Percentiles rank a stretch among this genome's conserved stretches.
Conservation (phyloP, 2,113 vertebrate genomes). For the Archocentrus centrarchus region DNA sequence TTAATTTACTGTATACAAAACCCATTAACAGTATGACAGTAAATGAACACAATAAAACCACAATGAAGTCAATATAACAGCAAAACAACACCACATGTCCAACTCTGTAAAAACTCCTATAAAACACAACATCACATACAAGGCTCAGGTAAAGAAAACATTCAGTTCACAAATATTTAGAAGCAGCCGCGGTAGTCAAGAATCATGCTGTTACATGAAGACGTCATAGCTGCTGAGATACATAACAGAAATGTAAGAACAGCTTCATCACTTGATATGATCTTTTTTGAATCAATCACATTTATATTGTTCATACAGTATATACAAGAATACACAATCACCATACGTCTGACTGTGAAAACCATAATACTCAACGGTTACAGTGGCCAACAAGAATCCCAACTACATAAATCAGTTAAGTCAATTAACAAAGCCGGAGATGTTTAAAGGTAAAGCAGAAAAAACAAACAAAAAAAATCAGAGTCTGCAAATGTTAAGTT, state of each 20-base stretch:
- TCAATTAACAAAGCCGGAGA: conserved; percentile 16
- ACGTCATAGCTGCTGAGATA: conserved; percentile 9
- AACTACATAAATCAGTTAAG: conserved; percentile 31
- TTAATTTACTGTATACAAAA: conserved; percentile 52
- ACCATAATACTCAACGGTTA: conserved; percentile 52
- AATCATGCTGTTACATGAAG: conserved; percentile 49
- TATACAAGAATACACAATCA: conserved; percentile 59
- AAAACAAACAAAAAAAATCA: not conserved
- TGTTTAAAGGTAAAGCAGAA: conserved; percentile 31
- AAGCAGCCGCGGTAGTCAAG: conserved; percentile 3
- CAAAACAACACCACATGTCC: conserved; percentile 27
- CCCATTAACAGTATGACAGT: conserved; percentile 10
- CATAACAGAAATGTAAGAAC: conserved; percentile 27
- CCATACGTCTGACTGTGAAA: conserved; percentile 48
- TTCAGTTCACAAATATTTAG: conserved; percentile 30
- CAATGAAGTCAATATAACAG: conserved; percentile 16
- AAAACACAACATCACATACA: conserved; percentile 46
- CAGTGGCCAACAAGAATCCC: conserved; percentile 30
- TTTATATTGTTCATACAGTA: conserved; percentile 43
- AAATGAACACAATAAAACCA: conserved; percentile 33
- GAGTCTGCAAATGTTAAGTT: conserved; percentile 32
- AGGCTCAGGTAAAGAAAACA: conserved; percentile 29
- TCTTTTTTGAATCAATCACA: conserved; percentile 23
- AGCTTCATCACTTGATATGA: conserved; percentile 31
- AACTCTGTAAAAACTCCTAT: conserved; percentile 19